phyloP scores from a whole-genome alignment of 2,888 invertebrate genomes.

The Dolichopus griseipennis region DNA sequence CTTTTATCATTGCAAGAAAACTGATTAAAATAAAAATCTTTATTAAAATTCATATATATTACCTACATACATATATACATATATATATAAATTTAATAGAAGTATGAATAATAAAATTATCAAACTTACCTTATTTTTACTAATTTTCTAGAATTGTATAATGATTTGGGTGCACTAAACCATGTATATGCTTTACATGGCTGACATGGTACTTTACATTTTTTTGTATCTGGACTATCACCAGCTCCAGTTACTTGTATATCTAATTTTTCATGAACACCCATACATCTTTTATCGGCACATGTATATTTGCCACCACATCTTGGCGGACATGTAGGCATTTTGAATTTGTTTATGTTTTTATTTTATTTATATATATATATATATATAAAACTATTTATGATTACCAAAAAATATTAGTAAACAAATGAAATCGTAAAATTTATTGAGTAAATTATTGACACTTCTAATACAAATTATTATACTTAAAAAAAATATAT shows the following conservation, averaged over 20 bases:
- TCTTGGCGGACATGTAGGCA: slow-evolving; percentile 25
- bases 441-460: too few species aligned
- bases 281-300: slow-evolving; percentile 15
- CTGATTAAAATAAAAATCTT: too few species aligned
- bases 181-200: slow-evolving; percentile 42
- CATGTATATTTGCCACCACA: slow-evolving; percentile 18
- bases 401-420: not conserved
- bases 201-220: slow-evolving; percentile 26
- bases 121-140: slow-evolving; percentile 17
- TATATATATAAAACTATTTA: not conserved
- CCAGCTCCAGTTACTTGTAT: slow-evolving; percentile 10
- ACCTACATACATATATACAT: too few species aligned
- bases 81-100: too few species aligned
- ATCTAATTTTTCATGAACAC: slow-evolving; percentile 14
- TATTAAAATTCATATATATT: too few species aligned
- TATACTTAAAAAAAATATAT: too few species aligned
- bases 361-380: not conserved
- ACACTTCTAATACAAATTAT: too few species aligned
- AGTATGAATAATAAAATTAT: not conserved
- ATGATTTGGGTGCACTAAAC: slow-evolving; percentile 40
- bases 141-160: slow-evolving; percentile 30
- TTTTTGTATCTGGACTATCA: slow-evolving; percentile 23
- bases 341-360: slow-evolving; percentile 14
- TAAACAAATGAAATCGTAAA: too few species aligned
- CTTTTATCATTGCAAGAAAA: too few species aligned